phyloP scores from a whole-genome alignment of 92 coral and sea anemone genomes.

The Palythoa grandis region DNA sequence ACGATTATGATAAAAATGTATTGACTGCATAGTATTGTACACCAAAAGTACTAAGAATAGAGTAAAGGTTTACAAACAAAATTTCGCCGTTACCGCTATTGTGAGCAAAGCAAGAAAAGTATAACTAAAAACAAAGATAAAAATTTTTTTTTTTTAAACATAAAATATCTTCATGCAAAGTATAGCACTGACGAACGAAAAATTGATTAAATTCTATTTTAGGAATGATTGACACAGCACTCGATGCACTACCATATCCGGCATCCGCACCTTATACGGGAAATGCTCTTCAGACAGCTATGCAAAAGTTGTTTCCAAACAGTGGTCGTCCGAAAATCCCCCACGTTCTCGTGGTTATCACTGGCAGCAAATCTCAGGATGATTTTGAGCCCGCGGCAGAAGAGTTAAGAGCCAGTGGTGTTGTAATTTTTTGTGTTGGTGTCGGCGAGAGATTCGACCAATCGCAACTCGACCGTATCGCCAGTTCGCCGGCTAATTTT shows the following conservation, averaged over 20 bases:
- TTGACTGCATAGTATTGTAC: no score
- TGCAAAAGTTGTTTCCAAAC: conserved; percentile 71
- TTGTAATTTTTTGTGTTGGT: conserved; percentile 78
- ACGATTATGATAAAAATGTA: no score
- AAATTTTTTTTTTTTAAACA: no score
- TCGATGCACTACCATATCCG: conserved; percentile 75
- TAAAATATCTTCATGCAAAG: no score
- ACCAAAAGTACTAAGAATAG: no score
- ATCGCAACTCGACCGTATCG: conserved; percentile 73
- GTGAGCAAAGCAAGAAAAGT: no score
- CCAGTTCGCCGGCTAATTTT: conserved; percentile 69
- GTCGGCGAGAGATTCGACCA: conserved; percentile 76
- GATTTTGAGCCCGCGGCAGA: conserved; percentile 79
- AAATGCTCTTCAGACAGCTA: conserved; percentile 66
- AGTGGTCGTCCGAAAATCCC: conserved; percentile 69
- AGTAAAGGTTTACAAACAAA: no score
- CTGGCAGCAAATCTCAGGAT: conserved; percentile 79
- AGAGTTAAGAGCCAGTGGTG: conserved; percentile 81
- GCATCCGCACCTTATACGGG: conserved; percentile 78
- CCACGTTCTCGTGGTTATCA: conserved; percentile 69
- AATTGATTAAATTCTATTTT: background rate
- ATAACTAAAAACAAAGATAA: no score
- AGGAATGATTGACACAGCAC: conserved; percentile 54
- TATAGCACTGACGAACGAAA: background rate
- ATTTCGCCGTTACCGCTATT: no score